Conservation (phyloP, 2,797 vertebrate genomes). For the Pangasius djambal region DNA sequence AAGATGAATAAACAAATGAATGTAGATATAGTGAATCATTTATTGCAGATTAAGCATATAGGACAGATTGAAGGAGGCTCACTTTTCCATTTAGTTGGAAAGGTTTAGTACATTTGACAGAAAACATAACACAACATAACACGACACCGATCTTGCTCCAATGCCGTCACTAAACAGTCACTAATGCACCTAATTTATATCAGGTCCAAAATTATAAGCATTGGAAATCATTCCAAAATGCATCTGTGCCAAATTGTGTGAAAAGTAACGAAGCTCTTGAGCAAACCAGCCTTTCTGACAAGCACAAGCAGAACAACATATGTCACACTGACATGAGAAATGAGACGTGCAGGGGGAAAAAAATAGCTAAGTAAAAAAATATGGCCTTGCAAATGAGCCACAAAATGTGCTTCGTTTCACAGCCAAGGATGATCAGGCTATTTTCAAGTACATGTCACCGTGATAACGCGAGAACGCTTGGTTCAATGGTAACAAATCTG, state of each 20-base stretch:
- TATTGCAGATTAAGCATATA: background rate
- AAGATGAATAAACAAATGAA: background rate
- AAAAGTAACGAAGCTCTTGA: background rate
- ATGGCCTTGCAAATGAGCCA: conserved; percentile 1
- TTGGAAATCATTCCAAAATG: background rate
- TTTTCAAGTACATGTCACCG: conserved; percentile 16
- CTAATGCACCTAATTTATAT: background rate
- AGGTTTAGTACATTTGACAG: background rate
- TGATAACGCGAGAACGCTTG: background rate
- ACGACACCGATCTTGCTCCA: background rate
- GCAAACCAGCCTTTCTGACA: background rate
- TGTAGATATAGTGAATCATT: background rate
- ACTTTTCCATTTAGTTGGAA: background rate
- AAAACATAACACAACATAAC: background rate
- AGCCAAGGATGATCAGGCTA: background rate
- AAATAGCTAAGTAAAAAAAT: background rate
- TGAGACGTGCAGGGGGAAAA: background rate
- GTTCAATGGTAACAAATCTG: background rate
- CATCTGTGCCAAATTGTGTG: background rate
- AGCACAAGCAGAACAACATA: background rate
- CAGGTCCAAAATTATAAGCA: background rate
- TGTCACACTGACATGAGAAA: background rate
- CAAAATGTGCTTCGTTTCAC: conserved; percentile 5
- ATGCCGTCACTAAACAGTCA: background rate
- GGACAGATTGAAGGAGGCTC: background rate